Evolutionary conservation across 2,113 vertebrate genomes (phyloP).

Genomic region (Bothrops jararaca): DNA sequence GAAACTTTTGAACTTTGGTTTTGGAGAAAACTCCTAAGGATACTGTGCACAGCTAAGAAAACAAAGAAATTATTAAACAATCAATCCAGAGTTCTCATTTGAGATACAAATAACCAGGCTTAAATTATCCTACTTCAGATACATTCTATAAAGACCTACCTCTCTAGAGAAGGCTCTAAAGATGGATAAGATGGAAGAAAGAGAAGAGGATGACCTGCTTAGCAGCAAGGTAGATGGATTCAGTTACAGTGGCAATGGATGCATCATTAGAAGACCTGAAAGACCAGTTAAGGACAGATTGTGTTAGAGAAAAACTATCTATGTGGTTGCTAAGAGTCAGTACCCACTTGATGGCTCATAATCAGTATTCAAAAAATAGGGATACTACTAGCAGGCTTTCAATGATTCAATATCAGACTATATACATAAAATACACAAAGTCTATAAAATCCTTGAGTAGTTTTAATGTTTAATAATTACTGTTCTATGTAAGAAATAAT

Average conservation of each 20-base stretch:
- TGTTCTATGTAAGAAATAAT: background rate
- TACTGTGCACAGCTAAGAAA: background rate
- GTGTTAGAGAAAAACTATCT: background rate
- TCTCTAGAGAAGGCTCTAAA: background rate
- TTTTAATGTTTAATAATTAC: background rate
- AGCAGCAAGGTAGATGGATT: background rate
- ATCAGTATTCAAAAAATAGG: background rate
- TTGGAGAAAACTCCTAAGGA: background rate
- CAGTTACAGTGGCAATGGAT: background rate
- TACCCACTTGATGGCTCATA: too few species aligned
- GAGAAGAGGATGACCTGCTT: background rate
- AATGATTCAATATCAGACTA: constrained; percentile 25
- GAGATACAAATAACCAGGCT: background rate
- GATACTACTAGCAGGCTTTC: constrained; percentile 18
- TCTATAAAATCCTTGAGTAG: background rate
- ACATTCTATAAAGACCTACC: background rate
- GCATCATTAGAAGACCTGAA: background rate
- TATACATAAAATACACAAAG: background rate
- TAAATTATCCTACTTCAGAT: background rate
- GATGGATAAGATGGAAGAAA: background rate
- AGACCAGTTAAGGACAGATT: background rate
- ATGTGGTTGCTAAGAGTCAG: background rate
- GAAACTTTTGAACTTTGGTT: background rate
- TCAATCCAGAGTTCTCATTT: background rate
- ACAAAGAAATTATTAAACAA: background rate